Percentiles rank a stretch among this genome's conserved stretches.
Evolutionary conservation across 1,140 invertebrate species (phyloP).

Genomic region (Bathynomus jamesi): DNA sequence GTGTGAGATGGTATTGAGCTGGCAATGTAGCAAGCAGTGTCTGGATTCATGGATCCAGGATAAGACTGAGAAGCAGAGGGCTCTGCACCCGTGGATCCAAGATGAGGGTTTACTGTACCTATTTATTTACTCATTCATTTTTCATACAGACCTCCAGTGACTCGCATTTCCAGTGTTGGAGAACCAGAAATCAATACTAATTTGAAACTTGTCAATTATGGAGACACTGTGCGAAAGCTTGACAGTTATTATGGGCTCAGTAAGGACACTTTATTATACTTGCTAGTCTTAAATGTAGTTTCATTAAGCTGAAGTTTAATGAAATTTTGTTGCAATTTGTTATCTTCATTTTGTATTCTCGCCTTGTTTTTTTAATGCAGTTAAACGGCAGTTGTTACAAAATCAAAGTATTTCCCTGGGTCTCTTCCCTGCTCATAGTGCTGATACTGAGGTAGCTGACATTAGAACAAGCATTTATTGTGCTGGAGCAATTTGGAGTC

Average conservation of each 20-base stretch:
- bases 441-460: constrained; percentile 68
- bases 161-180: not conserved
- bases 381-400: constrained; percentile 81
- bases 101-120: not conserved
- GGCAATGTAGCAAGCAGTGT: too few species aligned
- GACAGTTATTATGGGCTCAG: constrained; percentile 90
- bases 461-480: constrained; percentile 94
- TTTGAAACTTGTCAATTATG: constrained; percentile 56
- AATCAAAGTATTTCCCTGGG: constrained; percentile 93
- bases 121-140: not conserved
- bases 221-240: constrained; percentile 76
- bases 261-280: constrained; percentile 43
- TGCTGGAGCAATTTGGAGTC: constrained; percentile 87
- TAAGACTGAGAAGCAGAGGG: too few species aligned
- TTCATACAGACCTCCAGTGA: not conserved
- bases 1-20: too few species aligned
- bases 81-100: too few species aligned
- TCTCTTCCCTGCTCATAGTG: constrained; percentile 82
- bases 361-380: constrained; percentile 47
- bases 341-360: not conserved
- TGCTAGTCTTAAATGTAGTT: constrained; percentile 8
- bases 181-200: not conserved
- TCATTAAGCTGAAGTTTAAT: not conserved
- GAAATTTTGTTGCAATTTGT: not conserved
- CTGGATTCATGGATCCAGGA: too few species aligned